phyloP scores from a whole-genome alignment of 2,113 vertebrate genomes.

The Pygoscelis adeliae region DNA sequence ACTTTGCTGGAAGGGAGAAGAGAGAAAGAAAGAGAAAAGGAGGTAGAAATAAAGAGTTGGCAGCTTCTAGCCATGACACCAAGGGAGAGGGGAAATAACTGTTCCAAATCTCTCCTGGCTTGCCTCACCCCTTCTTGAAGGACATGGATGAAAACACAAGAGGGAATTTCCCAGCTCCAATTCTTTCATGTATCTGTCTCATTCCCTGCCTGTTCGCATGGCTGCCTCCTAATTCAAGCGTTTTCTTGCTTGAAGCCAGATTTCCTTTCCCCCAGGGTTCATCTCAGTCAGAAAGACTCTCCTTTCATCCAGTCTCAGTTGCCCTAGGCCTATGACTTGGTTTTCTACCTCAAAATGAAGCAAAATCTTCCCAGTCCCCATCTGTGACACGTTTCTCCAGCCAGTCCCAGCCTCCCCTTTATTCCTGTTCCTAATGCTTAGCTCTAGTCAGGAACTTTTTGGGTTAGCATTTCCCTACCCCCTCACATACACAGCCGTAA shows the following conservation, averaged over 20 bases:
- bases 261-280: background rate
- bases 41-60: background rate
- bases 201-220: background rate
- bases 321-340: background rate
- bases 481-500: rapidly evolving
- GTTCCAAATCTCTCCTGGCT: background rate
- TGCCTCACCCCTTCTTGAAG: background rate
- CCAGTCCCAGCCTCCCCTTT: background rate
- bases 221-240: background rate
- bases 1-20: background rate
- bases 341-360: background rate
- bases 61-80: background rate
- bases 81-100: background rate
- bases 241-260: background rate
- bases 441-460: background rate
- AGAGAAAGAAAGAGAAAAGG: background rate
- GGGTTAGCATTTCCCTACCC: background rate
- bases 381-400: background rate
- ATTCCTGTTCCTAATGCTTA: background rate
- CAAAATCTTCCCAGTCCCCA: background rate
- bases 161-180: background rate
- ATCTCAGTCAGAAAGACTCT: background rate
- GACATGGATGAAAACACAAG: background rate
- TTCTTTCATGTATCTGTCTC: background rate
- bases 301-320: background rate